These are phyloP conservation scores for Scaptomyza tumidula DNA, from an alignment of 2,888 invertebrate species.

Conservation along the genomic window DNA sequence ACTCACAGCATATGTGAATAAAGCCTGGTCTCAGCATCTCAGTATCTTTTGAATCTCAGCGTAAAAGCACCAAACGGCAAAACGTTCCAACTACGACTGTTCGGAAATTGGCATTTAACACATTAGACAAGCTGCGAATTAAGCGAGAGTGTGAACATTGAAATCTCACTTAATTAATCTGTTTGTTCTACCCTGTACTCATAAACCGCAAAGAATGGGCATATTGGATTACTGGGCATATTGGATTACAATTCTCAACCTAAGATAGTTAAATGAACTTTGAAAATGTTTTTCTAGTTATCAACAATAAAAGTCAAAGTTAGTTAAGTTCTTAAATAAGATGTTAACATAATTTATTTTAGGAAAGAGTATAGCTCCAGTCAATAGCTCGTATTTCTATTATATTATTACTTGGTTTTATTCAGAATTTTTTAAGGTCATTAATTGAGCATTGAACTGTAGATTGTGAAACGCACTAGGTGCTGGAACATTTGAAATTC, in stretches of 20 bases:
- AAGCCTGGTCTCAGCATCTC: slow-evolving; percentile 33
- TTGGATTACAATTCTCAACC: neutral
- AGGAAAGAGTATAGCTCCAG: slow-evolving; percentile 10
- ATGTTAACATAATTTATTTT: neutral
- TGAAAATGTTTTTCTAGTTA: neutral
- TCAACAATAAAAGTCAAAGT: neutral
- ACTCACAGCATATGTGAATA: slow-evolving; percentile 48
- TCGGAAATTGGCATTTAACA: slow-evolving; percentile 22
- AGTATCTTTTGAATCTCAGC: slow-evolving; percentile 1
- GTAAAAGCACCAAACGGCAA: slow-evolving; percentile 20
- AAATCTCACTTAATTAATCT: slow-evolving; percentile 40
- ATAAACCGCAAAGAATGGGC: neutral
- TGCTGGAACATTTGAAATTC: neutral
- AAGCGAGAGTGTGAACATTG: slow-evolving; percentile 23
- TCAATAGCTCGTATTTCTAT: neutral
- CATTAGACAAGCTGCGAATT: slow-evolving; percentile 35
- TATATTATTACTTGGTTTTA: slow-evolving; percentile 19
- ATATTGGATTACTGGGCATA: neutral
- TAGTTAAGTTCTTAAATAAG: neutral
- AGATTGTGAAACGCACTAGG: slow-evolving; percentile 30
- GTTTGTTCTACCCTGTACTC: slow-evolving; percentile 26
- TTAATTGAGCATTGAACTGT: slow-evolving; percentile 43
- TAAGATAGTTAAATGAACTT: neutral
- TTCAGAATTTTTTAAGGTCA: slow-evolving; percentile 44
- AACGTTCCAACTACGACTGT: slow-evolving; percentile 48